A percentile compares a stretch with the other conserved stretches of the same genome.
Evolutionary conservation across 2,797 vertebrate species (phyloP).

Genomic region (Mergus octosetaceus): DNA sequence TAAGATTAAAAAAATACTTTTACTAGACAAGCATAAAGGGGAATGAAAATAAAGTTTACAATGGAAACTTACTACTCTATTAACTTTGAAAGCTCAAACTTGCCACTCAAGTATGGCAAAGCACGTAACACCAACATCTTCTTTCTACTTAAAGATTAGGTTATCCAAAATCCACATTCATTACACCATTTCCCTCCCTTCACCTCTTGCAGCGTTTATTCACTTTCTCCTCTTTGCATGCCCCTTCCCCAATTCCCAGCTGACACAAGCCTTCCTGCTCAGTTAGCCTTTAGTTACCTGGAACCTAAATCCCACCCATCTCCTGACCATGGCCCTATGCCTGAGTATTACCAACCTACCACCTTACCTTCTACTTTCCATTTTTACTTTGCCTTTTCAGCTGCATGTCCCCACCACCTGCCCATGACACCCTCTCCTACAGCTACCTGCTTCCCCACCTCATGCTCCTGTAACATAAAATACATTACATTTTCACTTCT

Average conservation of each 20-base stretch:
- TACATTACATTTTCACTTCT: background rate
- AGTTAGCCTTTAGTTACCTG: background rate
- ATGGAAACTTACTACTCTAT: background rate
- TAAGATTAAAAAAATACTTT: background rate
- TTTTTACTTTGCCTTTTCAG: background rate
- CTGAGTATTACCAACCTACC: background rate
- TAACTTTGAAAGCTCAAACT: background rate
- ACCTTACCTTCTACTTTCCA: background rate
- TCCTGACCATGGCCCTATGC: background rate
- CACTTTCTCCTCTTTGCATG: background rate
- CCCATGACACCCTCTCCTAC: background rate
- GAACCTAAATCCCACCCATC: background rate
- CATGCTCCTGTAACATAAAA: background rate
- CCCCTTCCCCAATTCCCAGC: background rate
- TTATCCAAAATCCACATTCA: background rate
- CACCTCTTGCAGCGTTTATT: background rate
- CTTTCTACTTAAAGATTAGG: background rate
- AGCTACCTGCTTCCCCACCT: background rate
- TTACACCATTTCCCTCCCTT: background rate
- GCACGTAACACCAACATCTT: background rate
- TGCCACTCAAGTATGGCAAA: background rate
- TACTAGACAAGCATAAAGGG: conserved; percentile 6
- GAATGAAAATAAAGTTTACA: background rate
- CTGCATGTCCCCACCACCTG: rapidly evolving
- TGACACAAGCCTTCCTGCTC: background rate